These are phyloP conservation scores for Endotricha flammealis DNA, from an alignment of 2,888 invertebrate species.

Conservation along the genomic window DNA sequence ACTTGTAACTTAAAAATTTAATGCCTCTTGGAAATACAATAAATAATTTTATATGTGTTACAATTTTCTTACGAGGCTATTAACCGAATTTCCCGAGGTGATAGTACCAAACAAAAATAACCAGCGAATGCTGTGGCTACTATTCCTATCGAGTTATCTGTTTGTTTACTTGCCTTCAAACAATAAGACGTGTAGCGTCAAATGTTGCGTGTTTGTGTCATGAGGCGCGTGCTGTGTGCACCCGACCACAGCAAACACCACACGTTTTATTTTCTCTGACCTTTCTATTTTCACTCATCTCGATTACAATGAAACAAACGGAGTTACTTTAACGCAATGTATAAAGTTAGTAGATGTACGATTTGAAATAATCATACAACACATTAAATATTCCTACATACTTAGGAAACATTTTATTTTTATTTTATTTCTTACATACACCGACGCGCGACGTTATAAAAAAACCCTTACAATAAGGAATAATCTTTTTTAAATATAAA, in stretches of 20 bases:
- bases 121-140: slow-evolving; percentile 11
- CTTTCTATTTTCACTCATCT: slow-evolving; percentile 52
- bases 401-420: no score
- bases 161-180: slow-evolving; percentile 17
- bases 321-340: no score
- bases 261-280: slow-evolving; percentile 42
- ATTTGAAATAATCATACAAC: no score
- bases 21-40: no score
- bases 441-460: no score
- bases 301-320: slow-evolving; percentile 16
- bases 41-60: no score
- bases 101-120: slow-evolving; percentile 27
- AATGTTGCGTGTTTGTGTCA: neutral
- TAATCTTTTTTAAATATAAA: no score
- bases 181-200: neutral
- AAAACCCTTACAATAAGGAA: no score
- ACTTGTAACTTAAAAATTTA: slow-evolving; percentile 1
- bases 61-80: slow-evolving; percentile 15
- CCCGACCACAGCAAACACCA: slow-evolving; percentile 20
- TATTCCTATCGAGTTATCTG: slow-evolving; percentile 23
- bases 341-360: no score
- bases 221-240: slow-evolving; percentile 15
- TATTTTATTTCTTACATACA: no score
- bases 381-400: no score
- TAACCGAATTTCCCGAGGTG: slow-evolving; percentile 21